Percentiles rank a stretch among this genome's conserved stretches.
These are phyloP conservation scores for Ornithorhynchus anatinus DNA, from an alignment of 2,113 vertebrate genomes.

Conservation along the genomic window DNA sequence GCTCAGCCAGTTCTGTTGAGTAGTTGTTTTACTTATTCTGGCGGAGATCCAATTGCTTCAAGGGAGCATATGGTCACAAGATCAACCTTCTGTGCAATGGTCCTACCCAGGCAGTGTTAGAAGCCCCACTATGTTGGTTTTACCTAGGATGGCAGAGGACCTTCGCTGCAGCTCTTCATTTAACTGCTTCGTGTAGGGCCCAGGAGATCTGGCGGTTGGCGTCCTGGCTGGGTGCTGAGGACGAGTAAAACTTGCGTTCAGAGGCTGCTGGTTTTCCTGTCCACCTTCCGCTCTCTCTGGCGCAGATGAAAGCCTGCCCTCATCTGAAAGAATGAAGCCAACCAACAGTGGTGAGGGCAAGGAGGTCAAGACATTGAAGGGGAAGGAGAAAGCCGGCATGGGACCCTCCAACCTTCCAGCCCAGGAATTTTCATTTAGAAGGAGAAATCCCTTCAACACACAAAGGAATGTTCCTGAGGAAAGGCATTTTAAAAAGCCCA, in stretches of 20 bases:
- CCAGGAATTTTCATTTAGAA: no score
- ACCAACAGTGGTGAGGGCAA: neutral
- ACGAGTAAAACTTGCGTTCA: constrained; percentile 82
- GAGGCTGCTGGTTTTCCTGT: constrained; percentile 71
- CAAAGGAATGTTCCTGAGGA: no score
- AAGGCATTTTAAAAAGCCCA: no score
- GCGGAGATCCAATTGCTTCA: neutral
- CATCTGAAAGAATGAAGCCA: constrained; percentile 67
- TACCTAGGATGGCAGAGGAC: constrained; percentile 85
- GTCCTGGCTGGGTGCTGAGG: constrained; percentile 78
- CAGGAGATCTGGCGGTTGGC: constrained; percentile 72
- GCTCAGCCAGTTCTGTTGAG: constrained; percentile 9
- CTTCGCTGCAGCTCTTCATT: constrained; percentile 80
- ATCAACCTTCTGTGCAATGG: no score
- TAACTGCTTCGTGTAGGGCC: constrained; percentile 79
- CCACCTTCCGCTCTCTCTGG: constrained; percentile 79
- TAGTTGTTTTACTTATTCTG: constrained; percentile 5
- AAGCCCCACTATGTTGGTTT: no score
- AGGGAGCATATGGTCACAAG: no score
- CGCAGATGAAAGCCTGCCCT: constrained; percentile 71
- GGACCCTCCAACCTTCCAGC: constrained; percentile 10
- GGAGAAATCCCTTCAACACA: no score
- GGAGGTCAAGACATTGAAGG: neutral
- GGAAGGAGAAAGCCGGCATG: neutral
- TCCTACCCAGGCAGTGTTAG: no score